Base-by-base conservation (phyloP, 2,113 vertebrate genomes). In the Castor canadensis region DNA sequence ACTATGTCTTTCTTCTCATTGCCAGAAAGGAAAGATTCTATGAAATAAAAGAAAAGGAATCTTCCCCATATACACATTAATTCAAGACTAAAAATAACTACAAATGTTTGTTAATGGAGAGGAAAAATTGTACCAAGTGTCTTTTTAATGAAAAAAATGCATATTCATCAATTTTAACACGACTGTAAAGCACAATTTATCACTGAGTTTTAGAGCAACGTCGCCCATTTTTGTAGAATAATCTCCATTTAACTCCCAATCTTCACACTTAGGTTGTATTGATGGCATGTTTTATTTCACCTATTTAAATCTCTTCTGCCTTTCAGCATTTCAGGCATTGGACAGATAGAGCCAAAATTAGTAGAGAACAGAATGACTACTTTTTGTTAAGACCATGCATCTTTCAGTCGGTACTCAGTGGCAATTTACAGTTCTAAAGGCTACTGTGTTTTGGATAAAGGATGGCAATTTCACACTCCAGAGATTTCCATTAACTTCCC, bases 391-490 rank as follows among this genome's bases (percentile, higher is more conserved):
- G 43, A 56, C 38, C 9, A 49, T 92, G 92, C 30, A 92, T 84
- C n/a, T 67, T 90, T 94, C 43, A 64, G 22, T 87, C 28, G 49
- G 66, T 73, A 47, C 32, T 56, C 15, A 9, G 49, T 83, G 26
- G 38, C 17, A 71, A 82, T 94, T 97, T 92, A 72, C 6, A 49
- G 28, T 69, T 75, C 58, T 49, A 64, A 83, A 92, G 84, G 84
- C 71, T 45, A 76, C 71, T 49, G 9, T 47, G 43, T 60, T 91
- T 67, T 84, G 67, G 66, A 73, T 81, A 81, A 94, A 88, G 40
- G 43, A 88, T 58, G 56, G 28, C 35, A 84, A 49, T 88, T 97
- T 94, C 86, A 95, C 35, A 96, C 88, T 30, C 88, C 88, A 96
- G 66, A 76, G 43, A 49, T 92, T 96, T 79, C 75, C 81, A 87